Evolutionary conservation across 2,888 invertebrate genomes (phyloP), one percentile per base, ranked within the genome.

Genomic region (Apotomis turbidana): DNA sequence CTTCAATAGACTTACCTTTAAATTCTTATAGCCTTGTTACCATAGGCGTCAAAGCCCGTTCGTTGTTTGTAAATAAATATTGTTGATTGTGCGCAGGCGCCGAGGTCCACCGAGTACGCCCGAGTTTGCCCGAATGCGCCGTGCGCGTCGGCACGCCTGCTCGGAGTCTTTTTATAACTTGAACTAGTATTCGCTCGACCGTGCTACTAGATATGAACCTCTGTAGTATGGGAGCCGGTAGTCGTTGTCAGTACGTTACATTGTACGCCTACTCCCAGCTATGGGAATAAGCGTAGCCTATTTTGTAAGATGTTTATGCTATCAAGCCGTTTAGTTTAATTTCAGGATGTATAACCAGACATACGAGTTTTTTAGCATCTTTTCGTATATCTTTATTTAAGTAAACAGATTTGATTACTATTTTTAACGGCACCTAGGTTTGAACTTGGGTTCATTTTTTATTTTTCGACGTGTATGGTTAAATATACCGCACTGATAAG

Each of bases 61-160:
- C 13, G 57, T 71, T 71, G 67, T 71, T 71, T 55, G 61, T 68
- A 71, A 71, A 68, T 68, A 71, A 67, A 61, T 68, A 54, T 10
- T 55, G 64, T 55, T 36, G 46, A 44, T 55, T 8, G 58, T 58
- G 67, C 67, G 67, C 67, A 12, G 13, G 51, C 67, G 67, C 2
- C 67, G 36, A 46, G 44, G 54, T 38, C 49, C 6, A 49, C 15
- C 67, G 59, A 49, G 38, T 4, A 38, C 59, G 36, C 10, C 59
- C 67, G 58, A 59, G 38, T 36, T 36, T 3, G 13, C 49, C 58
- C 67, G 59, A 59, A 36, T 59, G 57, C 10, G 15, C 41, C 36
- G 49, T 38, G 67, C 41, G 51, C 44, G 27, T 55, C 57, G 46
- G 13, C 70, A 49, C 36, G 57, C 52, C 52, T 27, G 49, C 41